Evolutionary conservation across 2,888 invertebrate genomes (phyloP).

Genomic region (Laothoe populi): DNA sequence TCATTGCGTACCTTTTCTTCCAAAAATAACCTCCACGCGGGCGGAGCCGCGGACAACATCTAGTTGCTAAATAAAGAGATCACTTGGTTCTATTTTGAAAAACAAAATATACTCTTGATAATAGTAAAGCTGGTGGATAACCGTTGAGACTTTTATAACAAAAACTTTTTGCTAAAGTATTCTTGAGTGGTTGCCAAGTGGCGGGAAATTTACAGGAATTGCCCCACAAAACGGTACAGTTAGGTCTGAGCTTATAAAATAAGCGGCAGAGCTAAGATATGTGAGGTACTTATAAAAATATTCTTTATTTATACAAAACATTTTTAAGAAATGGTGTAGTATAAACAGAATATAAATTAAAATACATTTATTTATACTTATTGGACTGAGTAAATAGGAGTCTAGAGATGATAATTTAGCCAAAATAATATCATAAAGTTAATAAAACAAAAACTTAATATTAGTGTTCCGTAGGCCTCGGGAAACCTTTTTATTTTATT

Average conservation of each 20-base stretch:
- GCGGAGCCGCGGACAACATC: no score
- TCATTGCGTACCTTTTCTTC: no score
- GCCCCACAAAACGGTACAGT: slow-evolving; percentile 11
- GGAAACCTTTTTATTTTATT: no score
- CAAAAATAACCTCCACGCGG: no score
- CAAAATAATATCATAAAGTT: no score
- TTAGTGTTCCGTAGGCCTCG: no score
- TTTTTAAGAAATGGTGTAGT: not conserved
- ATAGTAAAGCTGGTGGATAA: slow-evolving; percentile 4
- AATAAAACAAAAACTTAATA: no score
- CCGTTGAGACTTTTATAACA: not conserved
- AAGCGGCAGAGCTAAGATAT: not conserved
- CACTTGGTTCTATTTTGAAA: not conserved
- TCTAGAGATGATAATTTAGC: no score
- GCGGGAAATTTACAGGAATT: slow-evolving; percentile 22
- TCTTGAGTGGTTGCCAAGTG: slow-evolving; percentile 23
- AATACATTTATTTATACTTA: no score
- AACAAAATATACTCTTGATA: not conserved
- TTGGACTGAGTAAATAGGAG: no score
- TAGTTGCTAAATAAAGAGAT: not conserved
- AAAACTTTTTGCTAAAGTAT: slow-evolving; percentile 19
- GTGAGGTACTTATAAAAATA: slow-evolving; percentile 1
- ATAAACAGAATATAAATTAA: no score
- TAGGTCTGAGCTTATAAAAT: slow-evolving; percentile 16
- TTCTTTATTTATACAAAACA: slow-evolving; percentile 3